A percentile compares a stretch with the other conserved stretches of the same genome.
Evolutionary conservation across 2,888 invertebrate genomes (phyloP).

Genomic region (Xanthia icteritia): DNA sequence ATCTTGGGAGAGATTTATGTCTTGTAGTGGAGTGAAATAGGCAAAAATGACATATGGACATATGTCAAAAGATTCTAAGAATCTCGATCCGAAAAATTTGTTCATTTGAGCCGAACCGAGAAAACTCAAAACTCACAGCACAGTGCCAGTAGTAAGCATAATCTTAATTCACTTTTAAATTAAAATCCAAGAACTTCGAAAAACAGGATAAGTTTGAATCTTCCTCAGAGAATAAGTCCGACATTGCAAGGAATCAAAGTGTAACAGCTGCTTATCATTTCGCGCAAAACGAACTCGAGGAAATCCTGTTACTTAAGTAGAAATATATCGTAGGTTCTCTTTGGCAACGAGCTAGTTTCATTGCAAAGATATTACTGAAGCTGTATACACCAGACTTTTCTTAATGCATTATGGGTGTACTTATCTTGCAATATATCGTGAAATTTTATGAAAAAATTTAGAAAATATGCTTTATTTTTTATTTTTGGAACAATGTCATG

Average conservation of each 20-base stretch:
- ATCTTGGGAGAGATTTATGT: too few relatives aligned
- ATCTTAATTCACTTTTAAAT: not conserved
- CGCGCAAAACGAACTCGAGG: slow-evolving; percentile 9
- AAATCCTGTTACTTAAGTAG: slow-evolving; percentile 29
- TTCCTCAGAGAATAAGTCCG: slow-evolving; percentile 5
- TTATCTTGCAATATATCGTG: not conserved
- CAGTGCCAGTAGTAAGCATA: not conserved
- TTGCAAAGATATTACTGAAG: not conserved
- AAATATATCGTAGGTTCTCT: slow-evolving; percentile 14
- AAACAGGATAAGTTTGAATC: slow-evolving; percentile 3
- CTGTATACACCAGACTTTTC: not conserved
- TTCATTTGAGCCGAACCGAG: not conserved
- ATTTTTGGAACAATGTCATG: not conserved
- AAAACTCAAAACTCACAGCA: not conserved
- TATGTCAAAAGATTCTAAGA: not conserved
- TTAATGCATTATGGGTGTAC: too few relatives aligned
- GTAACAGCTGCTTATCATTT: slow-evolving; percentile 44
- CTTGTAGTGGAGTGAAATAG: not conserved
- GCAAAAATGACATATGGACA: not conserved
- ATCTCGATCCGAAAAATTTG: not conserved
- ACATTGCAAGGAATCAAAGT: slow-evolving; percentile 29
- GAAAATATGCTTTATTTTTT: not conserved
- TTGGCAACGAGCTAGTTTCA: not conserved
- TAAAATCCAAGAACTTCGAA: not conserved
- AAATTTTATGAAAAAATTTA: not conserved